Evolutionary conservation across 2,113 vertebrate species (phyloP).

Genomic region (Baryphthengus martii): DNA sequence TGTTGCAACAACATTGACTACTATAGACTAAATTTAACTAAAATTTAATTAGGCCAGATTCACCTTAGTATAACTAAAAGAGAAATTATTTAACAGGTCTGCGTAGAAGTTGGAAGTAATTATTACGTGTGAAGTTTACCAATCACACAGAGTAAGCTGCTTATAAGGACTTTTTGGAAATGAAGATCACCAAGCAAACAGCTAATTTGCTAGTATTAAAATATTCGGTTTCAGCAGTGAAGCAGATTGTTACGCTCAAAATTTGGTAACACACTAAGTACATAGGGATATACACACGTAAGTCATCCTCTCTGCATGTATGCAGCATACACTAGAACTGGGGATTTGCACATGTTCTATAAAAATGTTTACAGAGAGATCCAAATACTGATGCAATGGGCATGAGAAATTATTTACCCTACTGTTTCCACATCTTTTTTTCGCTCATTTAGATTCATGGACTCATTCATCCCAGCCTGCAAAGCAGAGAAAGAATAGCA

Average conservation of each 20-base stretch:
- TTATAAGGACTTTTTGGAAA: background rate
- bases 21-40: conserved; percentile 18
- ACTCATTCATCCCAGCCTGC: background rate
- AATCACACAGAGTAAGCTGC: background rate
- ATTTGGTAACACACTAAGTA: background rate
- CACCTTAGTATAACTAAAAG: background rate
- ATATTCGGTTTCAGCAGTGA: background rate
- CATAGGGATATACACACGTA: background rate
- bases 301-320: background rate
- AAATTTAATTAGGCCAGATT: conserved; percentile 34
- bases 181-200: background rate
- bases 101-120: conserved; percentile 17
- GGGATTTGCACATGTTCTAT: background rate
- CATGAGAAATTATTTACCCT: background rate
- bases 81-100: conserved; percentile 34
- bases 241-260: background rate
- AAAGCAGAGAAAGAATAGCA: background rate
- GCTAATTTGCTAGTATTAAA: background rate
- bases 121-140: background rate
- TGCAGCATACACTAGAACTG: background rate
- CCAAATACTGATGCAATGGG: background rate
- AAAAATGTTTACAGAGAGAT: background rate
- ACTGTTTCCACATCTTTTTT: background rate
- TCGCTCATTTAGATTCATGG: conserved; percentile 2
- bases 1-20: conserved; percentile 22